Percentiles rank a stretch among this genome's conserved stretches.
These are phyloP conservation scores for Craniophora ligustri DNA, from an alignment of 2,888 invertebrate genomes.

Conservation along the genomic window DNA sequence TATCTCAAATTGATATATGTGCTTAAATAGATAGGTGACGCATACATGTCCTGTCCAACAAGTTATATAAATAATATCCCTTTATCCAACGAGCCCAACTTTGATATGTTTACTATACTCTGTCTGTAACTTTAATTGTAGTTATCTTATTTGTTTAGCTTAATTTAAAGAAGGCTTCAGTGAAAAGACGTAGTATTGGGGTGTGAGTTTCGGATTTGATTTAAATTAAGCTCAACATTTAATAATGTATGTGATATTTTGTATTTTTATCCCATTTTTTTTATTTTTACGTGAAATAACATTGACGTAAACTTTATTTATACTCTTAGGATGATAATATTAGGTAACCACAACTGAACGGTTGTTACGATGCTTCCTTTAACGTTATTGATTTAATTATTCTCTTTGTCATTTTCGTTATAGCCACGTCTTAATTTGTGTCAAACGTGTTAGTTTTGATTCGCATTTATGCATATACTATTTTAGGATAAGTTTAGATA, in stretches of 20 bases:
- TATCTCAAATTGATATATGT: slow-evolving; percentile 85
- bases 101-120: slow-evolving; percentile 59
- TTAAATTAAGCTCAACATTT: slow-evolving; percentile 89
- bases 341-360: slow-evolving; percentile 65
- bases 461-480: slow-evolving; percentile 81
- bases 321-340: slow-evolving; percentile 71
- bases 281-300: slow-evolving; percentile 75
- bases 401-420: slow-evolving; percentile 81
- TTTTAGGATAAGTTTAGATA: slow-evolving; percentile 74
- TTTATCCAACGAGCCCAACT: slow-evolving; percentile 57
- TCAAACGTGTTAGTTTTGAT: slow-evolving; percentile 72
- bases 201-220: slow-evolving; percentile 65
- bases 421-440: slow-evolving; percentile 72
- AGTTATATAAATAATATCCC: slow-evolving; percentile 47
- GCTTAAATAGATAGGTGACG: slow-evolving; percentile 76
- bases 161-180: slow-evolving; percentile 79
- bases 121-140: slow-evolving; percentile 60
- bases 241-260: slow-evolving; percentile 89
- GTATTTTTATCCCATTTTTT: slow-evolving; percentile 81
- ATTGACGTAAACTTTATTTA: slow-evolving; percentile 76
- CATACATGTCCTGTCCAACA: slow-evolving; percentile 63
- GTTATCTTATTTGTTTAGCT: slow-evolving; percentile 84
- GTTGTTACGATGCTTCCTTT: slow-evolving; percentile 83
- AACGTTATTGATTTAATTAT: slow-evolving; percentile 75
- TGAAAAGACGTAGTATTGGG: slow-evolving; percentile 62